These are phyloP conservation scores for Crambe crambe DNA, from an alignment of 37 sponge, comb jelly and placozoan genomes.

Conservation along the genomic window DNA sequence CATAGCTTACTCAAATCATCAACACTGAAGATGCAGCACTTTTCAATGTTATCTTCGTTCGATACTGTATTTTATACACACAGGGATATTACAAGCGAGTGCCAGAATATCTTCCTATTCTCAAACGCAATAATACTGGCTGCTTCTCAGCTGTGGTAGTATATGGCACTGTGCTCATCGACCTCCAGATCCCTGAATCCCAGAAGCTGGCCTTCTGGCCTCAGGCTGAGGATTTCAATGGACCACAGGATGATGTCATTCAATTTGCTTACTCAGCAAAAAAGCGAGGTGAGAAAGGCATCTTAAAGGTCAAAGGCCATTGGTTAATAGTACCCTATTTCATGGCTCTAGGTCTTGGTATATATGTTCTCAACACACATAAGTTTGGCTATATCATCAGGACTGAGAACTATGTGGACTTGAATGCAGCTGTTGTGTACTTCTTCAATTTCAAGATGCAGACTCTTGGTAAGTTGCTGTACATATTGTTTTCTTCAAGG, in stretches of 20 bases:
- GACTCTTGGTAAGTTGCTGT: conserved; percentile 61
- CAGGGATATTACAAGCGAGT: conserved; percentile 89
- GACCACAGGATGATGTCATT: conserved; percentile 82
- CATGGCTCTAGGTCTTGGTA: conserved; percentile 45
- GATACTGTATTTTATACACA: background rate
- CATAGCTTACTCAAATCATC: too few species aligned
- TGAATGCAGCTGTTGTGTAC: conserved; percentile 39
- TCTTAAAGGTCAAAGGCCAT: background rate
- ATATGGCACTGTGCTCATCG: conserved; percentile 76
- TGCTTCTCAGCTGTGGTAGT: conserved; percentile 83
- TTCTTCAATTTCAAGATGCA: conserved; percentile 54
- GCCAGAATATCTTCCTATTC: conserved; percentile 72
- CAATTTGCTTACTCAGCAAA: conserved; percentile 78
- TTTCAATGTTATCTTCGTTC: too few species aligned
- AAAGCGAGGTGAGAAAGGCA: conserved; percentile 36
- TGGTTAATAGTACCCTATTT: background rate
- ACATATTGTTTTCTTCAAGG: too few species aligned
- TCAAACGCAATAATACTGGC: conserved; percentile 47
- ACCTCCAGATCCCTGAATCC: conserved; percentile 54
- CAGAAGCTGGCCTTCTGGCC: conserved; percentile 71
- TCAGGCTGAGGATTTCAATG: conserved; percentile 48
- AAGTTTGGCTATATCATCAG: conserved; percentile 58
- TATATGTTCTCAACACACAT: conserved; percentile 75
- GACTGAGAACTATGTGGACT: conserved; percentile 15
- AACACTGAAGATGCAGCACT: too few species aligned